Evolutionary conservation across 2,113 vertebrate species (phyloP), one percentile per base, ranked within the genome.

Genomic region (Cettia cetti): DNA sequence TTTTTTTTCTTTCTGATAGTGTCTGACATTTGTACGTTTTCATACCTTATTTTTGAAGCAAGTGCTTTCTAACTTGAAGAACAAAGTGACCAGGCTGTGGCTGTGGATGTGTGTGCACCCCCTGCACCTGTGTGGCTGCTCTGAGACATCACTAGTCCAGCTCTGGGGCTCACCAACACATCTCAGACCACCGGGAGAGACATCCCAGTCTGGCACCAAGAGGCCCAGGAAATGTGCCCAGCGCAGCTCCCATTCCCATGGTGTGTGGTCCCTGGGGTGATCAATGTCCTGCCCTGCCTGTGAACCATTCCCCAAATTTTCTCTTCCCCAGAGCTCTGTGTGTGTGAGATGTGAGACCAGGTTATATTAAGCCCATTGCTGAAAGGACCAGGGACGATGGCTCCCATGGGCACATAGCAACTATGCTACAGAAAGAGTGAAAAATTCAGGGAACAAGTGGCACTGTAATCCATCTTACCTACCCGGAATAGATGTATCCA

Each of bases 381-480:
- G 24, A 15, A 78, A 84, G 66, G 59, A 65, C 44, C 40, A 60
- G 74, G n/a, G 90, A 35, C 0, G 1, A 37, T 8, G 71, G 42
- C 79, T 93, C 90, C 68, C 68, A 30, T 9, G 59, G 90, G 50
- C 71, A 90, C 66, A 2, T 1, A 69, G 71, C 83, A 92, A 57
- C 45, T 23, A 21, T 3, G 5, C 45, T 30, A 28, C 40, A 82
- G 72, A 77, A 57, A 76, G 37, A 65, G 31, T 9, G 56, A 80
- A 82, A 77, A 74, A n/a, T 54, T n/a, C 75, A 78, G n/a, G 75
- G 52, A 90, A 87, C 52, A 42, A 69, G 39, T n/a, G 68, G 52
- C 88, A 56, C 71, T 64, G 85, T 21, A 52, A 91, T 45, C 40
- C 40, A 77, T 86, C 76, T 45, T 85, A 90, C 65, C 91, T 68